phyloP scores from a whole-genome alignment of 2,888 invertebrate genomes.

The Shargacucullia verbasci region DNA sequence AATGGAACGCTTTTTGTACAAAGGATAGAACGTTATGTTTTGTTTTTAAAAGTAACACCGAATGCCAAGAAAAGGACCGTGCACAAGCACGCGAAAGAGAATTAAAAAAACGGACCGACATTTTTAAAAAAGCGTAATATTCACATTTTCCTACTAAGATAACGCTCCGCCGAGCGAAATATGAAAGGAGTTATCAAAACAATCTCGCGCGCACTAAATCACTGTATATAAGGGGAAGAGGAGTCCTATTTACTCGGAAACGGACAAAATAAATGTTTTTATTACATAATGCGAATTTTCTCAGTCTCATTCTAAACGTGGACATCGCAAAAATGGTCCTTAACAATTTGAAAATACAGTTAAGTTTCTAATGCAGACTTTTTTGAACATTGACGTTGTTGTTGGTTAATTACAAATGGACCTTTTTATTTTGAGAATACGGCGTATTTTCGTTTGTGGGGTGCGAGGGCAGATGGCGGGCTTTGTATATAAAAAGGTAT shows the following conservation, averaged over 20 bases:
- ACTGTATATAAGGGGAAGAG: constrained; percentile 87
- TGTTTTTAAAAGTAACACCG: constrained; percentile 62
- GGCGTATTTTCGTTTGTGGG: constrained; percentile 61
- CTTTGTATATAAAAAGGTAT: constrained; percentile 84
- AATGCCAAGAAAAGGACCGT: constrained; percentile 67
- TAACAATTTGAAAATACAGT: constrained; percentile 56
- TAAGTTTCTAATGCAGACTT: constrained; percentile 57
- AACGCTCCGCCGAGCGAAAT: constrained; percentile 84
- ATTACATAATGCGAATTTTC: constrained; percentile 88
- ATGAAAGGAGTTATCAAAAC: constrained; percentile 88
- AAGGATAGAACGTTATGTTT: constrained; percentile 49
- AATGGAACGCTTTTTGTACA: constrained; percentile 48
- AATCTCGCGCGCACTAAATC: constrained; percentile 88
- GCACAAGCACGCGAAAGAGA: constrained; percentile 46
- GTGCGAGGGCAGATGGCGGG: constrained; percentile 67
- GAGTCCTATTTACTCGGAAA: constrained; percentile 86
- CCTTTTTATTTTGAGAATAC: constrained; percentile 54
- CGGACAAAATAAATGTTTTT: constrained; percentile 89
- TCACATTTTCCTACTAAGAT: constrained; percentile 84
- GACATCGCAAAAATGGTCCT: constrained; percentile 58
- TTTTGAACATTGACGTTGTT: constrained; percentile 47
- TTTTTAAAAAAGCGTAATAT: constrained; percentile 76
- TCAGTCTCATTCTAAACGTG: constrained; percentile 74
- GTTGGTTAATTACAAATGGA: constrained; percentile 55
- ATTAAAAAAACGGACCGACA: constrained; percentile 61